Percentiles rank a stretch among this genome's conserved stretches.
Conservation (phyloP, 2,113 vertebrate species). For the Pangasianodon hypophthalmus region DNA sequence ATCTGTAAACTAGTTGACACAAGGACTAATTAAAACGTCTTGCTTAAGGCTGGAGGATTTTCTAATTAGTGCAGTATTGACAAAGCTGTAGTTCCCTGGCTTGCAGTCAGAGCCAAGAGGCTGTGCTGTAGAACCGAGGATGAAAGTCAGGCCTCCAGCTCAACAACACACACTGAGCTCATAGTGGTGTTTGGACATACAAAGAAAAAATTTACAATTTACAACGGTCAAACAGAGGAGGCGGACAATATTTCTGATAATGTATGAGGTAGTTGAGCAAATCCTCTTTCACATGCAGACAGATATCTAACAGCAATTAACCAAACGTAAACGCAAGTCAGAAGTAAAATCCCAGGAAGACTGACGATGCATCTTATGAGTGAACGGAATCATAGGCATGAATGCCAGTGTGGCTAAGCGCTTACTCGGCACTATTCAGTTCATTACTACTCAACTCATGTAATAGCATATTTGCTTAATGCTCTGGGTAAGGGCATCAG, state of each 20-base stretch:
- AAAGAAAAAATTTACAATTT: background rate
- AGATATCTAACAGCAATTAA: background rate
- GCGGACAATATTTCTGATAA: background rate
- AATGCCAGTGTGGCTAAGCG: background rate
- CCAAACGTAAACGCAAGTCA: background rate
- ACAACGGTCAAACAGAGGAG: background rate
- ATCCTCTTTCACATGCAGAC: background rate
- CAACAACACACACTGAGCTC: background rate
- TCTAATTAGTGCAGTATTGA: conserved; percentile 82
- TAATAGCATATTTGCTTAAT: background rate
- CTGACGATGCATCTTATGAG: background rate
- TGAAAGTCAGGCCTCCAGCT: conserved; percentile 74
- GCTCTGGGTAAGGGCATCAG: background rate
- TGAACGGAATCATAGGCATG: background rate
- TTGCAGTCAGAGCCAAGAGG: conserved; percentile 74
- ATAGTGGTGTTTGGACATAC: background rate
- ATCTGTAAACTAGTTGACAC: conserved; percentile 83
- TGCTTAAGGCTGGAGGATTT: conserved; percentile 79
- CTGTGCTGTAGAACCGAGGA: conserved; percentile 74
- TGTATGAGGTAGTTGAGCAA: background rate
- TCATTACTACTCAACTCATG: background rate
- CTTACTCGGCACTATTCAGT: background rate
- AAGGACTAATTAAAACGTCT: conserved; percentile 85
- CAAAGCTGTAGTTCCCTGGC: conserved; percentile 81
- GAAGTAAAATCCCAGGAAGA: background rate